Evolutionary conservation across 2,113 vertebrate genomes (phyloP), one percentile per base, ranked within the genome.

Genomic region (Chaetorhynchus papuensis): DNA sequence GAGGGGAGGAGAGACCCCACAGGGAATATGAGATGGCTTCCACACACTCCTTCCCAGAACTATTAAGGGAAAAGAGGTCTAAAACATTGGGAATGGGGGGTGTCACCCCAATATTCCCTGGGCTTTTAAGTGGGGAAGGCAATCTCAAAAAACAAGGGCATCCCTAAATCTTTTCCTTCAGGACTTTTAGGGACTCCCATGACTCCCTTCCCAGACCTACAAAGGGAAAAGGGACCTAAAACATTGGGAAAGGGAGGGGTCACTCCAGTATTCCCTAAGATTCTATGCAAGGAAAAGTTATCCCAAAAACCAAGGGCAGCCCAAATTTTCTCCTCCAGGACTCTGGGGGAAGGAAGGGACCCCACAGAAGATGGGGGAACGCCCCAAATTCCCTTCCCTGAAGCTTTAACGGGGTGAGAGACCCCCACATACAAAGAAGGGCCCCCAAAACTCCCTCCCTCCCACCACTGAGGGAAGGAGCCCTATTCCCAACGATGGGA

Each of bases 21-120:
- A 71, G 13, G 8, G 22, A 66, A 75, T 1, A 1, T 1, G 2
- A 3, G 20, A 9, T 8, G 4, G 2, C 0, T 60, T n/a, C 24
- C 54, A 63, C 4, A 45, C 10, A 7, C 5, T 14, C 16, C 5
- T 68, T 52, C 37, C 9, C 18, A 52, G 4, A 23, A 22, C 9
- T 50, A 7, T 23, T 7, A 28, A 50, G 26, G 24, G 9, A 42
- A 71, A 56, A 64, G 14, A 22, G 15, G 27, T 3, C 2, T 27
- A 42, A 65, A 88, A 65, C 5, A 22, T 1, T 33, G 31, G 11
- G 15, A 54, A 5, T 15, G 5, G 3, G 2, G 2, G 17, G 11
- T 6, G 31, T 10, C 35, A 50, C 21, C 10, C 4, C 22, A 64
- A 6, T 7, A 42, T 9, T 37, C 50, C 26, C 15, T 6, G 12